A percentile compares a stretch with the other conserved stretches of the same genome.
Conservation (phyloP, 2,797 vertebrate species). For the Capromys pilorides region DNA sequence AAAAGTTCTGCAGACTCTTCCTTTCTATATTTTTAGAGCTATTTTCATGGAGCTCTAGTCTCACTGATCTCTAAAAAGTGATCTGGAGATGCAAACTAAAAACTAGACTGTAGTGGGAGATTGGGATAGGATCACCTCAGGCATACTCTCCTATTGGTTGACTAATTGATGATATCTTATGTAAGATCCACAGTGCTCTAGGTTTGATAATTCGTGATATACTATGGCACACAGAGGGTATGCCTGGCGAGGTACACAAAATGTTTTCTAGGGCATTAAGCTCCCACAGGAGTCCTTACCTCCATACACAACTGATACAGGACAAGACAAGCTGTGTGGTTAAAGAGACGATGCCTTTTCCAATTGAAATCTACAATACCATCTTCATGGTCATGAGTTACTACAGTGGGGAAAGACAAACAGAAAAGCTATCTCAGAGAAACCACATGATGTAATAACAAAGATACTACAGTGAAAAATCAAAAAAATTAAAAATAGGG, state of each 20-base stretch:
- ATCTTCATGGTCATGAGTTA: constrained; percentile 92
- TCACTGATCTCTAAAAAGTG: not conserved
- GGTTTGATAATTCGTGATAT: too few species aligned
- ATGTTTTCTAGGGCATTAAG: not conserved
- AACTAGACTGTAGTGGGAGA: not conserved
- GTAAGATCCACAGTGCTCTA: too few species aligned
- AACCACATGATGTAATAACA: not conserved
- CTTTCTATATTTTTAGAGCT: not conserved
- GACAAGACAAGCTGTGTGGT: constrained; percentile 96
- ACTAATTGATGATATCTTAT: too few species aligned
- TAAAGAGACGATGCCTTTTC: constrained; percentile 97
- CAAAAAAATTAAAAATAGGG: not conserved
- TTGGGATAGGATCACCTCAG: not conserved
- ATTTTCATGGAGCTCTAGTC: not conserved
- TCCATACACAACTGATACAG: constrained; percentile 99
- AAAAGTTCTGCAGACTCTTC: not conserved
- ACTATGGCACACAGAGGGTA: rapidly evolving
- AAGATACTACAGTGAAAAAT: rapidly evolving
- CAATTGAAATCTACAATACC: constrained; percentile 93
- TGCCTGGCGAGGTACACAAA: not conserved
- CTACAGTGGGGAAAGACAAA: constrained; percentile 83
- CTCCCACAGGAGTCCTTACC: constrained; percentile 84
- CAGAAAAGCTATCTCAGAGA: constrained; percentile 16
- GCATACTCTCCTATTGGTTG: too few species aligned
- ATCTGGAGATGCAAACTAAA: not conserved